These are phyloP conservation scores for Tetheella fluctuosa DNA, from an alignment of 2,888 invertebrate genomes.

Conservation along the genomic window DNA sequence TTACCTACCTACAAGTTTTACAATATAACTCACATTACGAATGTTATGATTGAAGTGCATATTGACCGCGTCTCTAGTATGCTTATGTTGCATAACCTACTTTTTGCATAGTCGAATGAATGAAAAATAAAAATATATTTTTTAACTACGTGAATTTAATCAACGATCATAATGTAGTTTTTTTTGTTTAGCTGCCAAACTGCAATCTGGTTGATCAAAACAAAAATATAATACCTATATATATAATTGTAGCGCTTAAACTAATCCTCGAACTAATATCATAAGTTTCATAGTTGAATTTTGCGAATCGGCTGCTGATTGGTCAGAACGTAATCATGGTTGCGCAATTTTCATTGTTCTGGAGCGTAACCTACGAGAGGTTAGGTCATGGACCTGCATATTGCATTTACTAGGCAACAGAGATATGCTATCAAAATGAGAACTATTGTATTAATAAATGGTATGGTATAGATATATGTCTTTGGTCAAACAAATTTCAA, in stretches of 20 bases:
- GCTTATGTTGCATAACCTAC: too few species aligned
- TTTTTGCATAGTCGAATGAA: too few species aligned
- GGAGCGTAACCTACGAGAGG: conserved; percentile 44
- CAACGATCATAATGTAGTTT: too few species aligned
- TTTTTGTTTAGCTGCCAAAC: too few species aligned
- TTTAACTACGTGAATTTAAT: too few species aligned
- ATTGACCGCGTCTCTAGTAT: too few species aligned
- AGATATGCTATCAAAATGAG: conserved; percentile 25
- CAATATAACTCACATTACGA: neutral
- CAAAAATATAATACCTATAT: too few species aligned
- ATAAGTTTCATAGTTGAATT: neutral
- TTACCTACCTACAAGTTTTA: too few species aligned
- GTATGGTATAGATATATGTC: neutral
- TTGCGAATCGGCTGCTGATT: conserved; percentile 13
- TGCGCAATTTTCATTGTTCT: conserved; percentile 44
- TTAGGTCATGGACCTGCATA: conserved; percentile 47
- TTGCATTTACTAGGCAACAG: conserved; percentile 42
- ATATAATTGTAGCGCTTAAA: too few species aligned
- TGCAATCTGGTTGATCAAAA: too few species aligned
- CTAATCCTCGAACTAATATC: neutral
- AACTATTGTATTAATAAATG: conserved; percentile 12
- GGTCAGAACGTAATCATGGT: conserved; percentile 19
- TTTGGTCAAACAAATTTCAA: neutral
- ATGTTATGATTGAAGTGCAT: neutral
- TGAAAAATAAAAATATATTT: too few species aligned